Evolutionary conservation across 2,113 vertebrate species (phyloP), one percentile per base, ranked within the genome.

Genomic region (Channa maculata): DNA sequence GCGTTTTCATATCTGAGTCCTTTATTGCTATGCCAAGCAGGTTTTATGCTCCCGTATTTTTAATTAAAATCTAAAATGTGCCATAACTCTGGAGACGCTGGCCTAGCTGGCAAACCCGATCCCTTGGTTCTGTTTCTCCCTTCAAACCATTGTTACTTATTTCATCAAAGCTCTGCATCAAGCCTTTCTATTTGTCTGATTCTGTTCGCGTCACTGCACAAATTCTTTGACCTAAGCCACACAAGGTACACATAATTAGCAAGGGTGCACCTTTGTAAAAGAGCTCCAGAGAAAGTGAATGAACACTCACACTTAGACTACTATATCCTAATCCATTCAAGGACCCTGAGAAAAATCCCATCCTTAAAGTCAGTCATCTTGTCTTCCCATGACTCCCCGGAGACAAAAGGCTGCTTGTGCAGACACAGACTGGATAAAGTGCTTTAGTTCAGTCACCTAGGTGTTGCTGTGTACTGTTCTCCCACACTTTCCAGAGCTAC

Each of bases 1-100:
- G 79, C 85, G 87, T 91, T 90, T 80, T 92, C 82, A 90, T 90
- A 90, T 84, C 33, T 8, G 37, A 80, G 71, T 54, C 67, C 88
- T 89, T 91, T 87, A 89, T 92, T 69, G 76, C 86, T 48, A 91
- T 91, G 91, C 86, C 88, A 84, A 82, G 80, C 80, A 79, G 79
- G 66, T 79, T 71, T 59, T 48, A 50, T 38, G 5, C 86, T 86
- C 87, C 79, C 61, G 48, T 65, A 75, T 87, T 88, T 93, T 93
- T 92, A 91, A 94, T 94, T 93, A 92, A 93, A 94, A 91, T 80
- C 71, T 65, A 78, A 88, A 93, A 92, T 77, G 84, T 79, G 61
- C 85, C 88, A 90, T 90, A 91, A 90, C 78, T 83, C 77, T 12
- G 66, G 85, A 88, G 91, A 91, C 83, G 82, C 37, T 39, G 85